Evolutionary conservation across 2,113 vertebrate species (phyloP).

Genomic region (Fregetta grallaria): DNA sequence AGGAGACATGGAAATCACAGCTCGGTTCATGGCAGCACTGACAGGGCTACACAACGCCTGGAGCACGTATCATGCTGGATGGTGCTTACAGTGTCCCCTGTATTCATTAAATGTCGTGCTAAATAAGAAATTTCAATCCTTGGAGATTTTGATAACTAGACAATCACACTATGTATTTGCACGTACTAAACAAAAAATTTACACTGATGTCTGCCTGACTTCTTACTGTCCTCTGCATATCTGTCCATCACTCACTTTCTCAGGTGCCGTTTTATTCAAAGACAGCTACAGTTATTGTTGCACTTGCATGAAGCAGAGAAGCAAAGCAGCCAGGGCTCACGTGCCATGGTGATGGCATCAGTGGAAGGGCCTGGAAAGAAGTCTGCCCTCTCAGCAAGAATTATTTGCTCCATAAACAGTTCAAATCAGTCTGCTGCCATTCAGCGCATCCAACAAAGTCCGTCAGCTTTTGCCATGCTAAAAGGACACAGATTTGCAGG

Average conservation of each 20-base stretch:
- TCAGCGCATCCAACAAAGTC: background rate
- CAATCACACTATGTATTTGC: background rate
- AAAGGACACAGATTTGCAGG: background rate
- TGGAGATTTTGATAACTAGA: background rate
- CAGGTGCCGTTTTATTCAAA: background rate
- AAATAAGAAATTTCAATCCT: background rate
- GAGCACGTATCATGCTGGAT: background rate
- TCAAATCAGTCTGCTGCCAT: background rate
- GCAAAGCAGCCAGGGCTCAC: background rate
- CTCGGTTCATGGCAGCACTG: background rate
- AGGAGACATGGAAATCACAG: background rate
- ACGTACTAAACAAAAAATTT: background rate
- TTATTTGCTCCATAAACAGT: background rate
- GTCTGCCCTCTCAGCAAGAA: background rate
- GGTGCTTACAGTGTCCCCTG: background rate
- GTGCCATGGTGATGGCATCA: background rate
- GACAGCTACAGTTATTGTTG: background rate
- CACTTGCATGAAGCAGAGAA: background rate
- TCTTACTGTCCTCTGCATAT: background rate
- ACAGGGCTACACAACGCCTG: accelerated
- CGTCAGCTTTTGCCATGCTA: background rate
- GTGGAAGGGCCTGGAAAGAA: background rate
- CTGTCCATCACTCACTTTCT: background rate
- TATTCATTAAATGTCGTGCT: background rate
- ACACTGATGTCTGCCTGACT: background rate